Percentiles rank a stretch among this genome's conserved stretches.
Conservation (phyloP, 2,888 invertebrate species). For the Pomacea canaliculata region DNA sequence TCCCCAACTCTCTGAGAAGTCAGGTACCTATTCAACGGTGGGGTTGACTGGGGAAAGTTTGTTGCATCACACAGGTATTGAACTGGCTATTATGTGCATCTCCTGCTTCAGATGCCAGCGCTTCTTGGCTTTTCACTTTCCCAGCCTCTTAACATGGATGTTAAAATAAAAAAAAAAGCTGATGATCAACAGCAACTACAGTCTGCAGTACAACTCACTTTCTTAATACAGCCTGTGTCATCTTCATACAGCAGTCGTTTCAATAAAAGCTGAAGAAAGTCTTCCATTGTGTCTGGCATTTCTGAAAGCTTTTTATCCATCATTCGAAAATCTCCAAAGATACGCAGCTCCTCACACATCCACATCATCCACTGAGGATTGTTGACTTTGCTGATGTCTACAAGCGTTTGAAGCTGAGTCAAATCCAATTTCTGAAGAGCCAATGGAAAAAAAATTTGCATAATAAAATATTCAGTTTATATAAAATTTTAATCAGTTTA, state of each 20-base stretch:
- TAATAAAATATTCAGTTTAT: no score
- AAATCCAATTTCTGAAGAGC: constrained; percentile 54
- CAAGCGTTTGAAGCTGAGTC: constrained; percentile 48
- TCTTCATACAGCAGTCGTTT: constrained; percentile 55
- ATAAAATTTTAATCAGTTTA: no score
- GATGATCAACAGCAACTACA: no score
- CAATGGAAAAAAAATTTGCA: background rate
- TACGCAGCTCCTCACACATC: constrained; percentile 61
- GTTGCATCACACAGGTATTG: no score
- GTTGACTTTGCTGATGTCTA: constrained; percentile 47
- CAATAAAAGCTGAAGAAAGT: constrained; percentile 48
- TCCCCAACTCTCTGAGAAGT: no score
- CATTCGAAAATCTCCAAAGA: constrained; percentile 63
- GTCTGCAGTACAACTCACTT: constrained; percentile 39
- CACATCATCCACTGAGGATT: constrained; percentile 62
- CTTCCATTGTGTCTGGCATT: constrained; percentile 52
- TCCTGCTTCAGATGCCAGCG: no score
- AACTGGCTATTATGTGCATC: no score
- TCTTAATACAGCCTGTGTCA: constrained; percentile 49
- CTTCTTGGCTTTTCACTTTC: no score
- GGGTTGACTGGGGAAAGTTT: no score
- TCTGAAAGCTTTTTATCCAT: constrained; percentile 52
- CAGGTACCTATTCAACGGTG: no score
- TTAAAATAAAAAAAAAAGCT: no score
- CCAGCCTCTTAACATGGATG: no score